Base-by-base conservation (phyloP, 30 jellyfish, hydroid and myxozoan genomes). In the Haliclystus octoradiatus region DNA sequence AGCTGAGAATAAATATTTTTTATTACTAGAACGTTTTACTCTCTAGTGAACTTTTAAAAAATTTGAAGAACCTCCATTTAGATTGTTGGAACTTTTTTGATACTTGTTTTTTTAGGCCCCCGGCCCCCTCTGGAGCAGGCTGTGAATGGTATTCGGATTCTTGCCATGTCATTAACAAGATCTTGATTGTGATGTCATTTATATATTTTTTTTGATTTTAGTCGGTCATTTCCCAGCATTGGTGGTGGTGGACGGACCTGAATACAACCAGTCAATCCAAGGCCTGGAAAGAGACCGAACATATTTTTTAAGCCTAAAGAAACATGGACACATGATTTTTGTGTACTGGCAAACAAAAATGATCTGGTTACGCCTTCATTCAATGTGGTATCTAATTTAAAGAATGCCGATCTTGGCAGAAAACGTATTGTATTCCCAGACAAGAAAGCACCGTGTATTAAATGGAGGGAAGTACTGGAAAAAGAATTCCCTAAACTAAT, bases 291-390 rank as follows among this genome's bases (percentile, higher is more conserved):
- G 28, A 33, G 61, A 32, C 66, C 35, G 27, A 68, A 68, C 68
- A 28, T 68, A 29, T 68, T 68, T 27, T 46, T 68, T 26, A 68
- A 40, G 68, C 78, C 78, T 15, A 68, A 66, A 23, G 68, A 68
- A 49, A 29, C 78, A 2, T 68, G 78, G 78, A 68, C 78, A 5
- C 78, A 68, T 50, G 78, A 68, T 46, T 68, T 68, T 49, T 68
- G 78, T 35, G 33, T 68, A 31, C 30, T 68, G 70, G 60, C 78
- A 22, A 49, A 26, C 26, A 31, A 29, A 23, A 68, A 68, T 9
- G 78, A 68, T 26, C 49, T 68, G 2, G 50, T 26, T 28, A 1
- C 78, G 13, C 78, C 78, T 2, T 35, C 78, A 2, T 47, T 68
- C 25, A 1, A 67, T 26, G 50, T 32, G 32, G 68, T 68, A 33